These are phyloP conservation scores for Pilophorus perplexus DNA, from an alignment of 2,888 invertebrate genomes.

Conservation along the genomic window DNA sequence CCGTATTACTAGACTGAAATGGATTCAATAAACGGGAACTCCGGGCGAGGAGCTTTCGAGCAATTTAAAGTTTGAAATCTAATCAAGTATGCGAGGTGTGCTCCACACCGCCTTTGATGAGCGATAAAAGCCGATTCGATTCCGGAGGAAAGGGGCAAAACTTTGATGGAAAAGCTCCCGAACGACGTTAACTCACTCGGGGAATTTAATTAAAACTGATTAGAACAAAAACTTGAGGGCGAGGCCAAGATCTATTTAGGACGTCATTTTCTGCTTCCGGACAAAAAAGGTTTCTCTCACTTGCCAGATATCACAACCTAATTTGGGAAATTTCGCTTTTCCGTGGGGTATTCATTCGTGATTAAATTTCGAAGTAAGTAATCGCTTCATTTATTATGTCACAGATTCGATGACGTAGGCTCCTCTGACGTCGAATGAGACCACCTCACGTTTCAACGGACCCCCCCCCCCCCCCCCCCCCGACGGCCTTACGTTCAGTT, in stretches of 20 bases:
- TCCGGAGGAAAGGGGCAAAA: background rate
- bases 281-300: no score
- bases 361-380: no score
- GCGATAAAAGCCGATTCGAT: conserved; percentile 31
- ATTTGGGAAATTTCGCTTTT: no score
- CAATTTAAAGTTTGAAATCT: conserved; percentile 33
- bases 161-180: conserved; percentile 16
- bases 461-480: no score
- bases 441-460: no score
- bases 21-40: conserved; percentile 24
- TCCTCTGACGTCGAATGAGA: no score
- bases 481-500: no score
- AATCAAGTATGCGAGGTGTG: conserved; percentile 37
- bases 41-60: conserved; percentile 4
- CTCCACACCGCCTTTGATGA: conserved; percentile 26
- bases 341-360: no score
- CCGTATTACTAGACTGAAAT: conserved; percentile 1
- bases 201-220: conserved; percentile 35
- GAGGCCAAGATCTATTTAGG: conserved; percentile 12
- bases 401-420: no score
- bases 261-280: conserved; percentile 16
- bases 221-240: conserved; percentile 18
- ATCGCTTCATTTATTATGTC: no score
- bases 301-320: no score
- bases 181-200: conserved; percentile 11